phyloP scores from a whole-genome alignment of 1,140 invertebrate species.

The Meloidogyne chitwoodi region DNA sequence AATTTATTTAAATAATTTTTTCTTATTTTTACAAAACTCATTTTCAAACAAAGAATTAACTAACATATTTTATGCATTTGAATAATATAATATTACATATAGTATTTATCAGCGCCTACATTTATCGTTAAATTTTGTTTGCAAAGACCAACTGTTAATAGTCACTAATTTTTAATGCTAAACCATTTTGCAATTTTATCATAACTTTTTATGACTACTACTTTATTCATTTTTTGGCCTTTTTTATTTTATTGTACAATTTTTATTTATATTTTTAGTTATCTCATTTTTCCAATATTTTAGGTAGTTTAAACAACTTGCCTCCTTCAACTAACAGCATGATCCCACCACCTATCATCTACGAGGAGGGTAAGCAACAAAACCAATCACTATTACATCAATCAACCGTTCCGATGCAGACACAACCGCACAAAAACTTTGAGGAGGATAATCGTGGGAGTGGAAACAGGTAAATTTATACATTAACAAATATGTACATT shows the following conservation, averaged over 20 bases:
- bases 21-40: background rate
- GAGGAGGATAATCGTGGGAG: background rate
- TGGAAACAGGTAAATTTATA: background rate
- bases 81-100: background rate
- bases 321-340: background rate
- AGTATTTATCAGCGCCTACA: background rate
- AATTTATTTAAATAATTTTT: too few relatives aligned
- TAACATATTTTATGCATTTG: background rate
- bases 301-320: background rate
- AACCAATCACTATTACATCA: background rate
- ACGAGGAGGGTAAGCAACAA: background rate
- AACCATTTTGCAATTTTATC: background rate
- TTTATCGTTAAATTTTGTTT: background rate
- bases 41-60: background rate
- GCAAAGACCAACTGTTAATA: background rate
- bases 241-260: background rate
- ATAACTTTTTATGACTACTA: background rate
- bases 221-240: background rate
- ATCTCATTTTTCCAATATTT: background rate
- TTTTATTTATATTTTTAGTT: background rate
- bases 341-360: background rate
- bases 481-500: too few relatives aligned
- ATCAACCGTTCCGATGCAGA: background rate
- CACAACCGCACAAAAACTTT: background rate
- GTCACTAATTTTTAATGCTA: background rate